Base-by-base conservation (phyloP, 2,888 invertebrate species). In the Phasia obesa region DNA sequence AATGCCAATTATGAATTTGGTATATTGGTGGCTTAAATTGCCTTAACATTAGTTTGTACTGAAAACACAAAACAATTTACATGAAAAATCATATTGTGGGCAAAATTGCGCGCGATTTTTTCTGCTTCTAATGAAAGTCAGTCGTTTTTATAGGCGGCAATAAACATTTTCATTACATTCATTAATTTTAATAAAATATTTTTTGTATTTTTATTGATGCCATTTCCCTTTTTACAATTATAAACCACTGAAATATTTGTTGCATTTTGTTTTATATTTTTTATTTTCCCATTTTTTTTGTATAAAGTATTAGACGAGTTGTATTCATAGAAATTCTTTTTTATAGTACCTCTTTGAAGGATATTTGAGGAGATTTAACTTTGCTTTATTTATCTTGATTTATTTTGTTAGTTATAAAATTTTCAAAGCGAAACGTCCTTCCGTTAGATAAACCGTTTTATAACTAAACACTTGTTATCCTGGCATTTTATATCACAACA, bases 381-480 rank as follows among this genome's bases (percentile, higher is more conserved):
- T 51, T n/a, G 35, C 1, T 17, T 59, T 55, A 42, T 44, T 31
- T 49, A 25, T 42, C 7, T 27, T 42, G 4, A 44, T n/a, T 51
- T 31, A 1, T n/a, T 47, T 27, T 21, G 47, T 15, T 57, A 17
- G 13, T 38, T 44, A 27, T 49, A 19, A 25, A 51, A 44, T 25
- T 49, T 42, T n/a, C 15, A 9, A n/a, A 81, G 27, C 60, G n/a
- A 47, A 71, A 79, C 79, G 83, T 83, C 83, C 75, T 79, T 53
- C 21, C 70, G 53, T 79, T 71, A 60, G 59, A 79, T 51, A 71
- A 55, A 75, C 83, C 79, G 83, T 75, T 75, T 79, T 44, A 65
- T 47, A 83, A 83, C 83, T 83, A 83, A 83, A 83, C 79, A 83
- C 70, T 83, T 79, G 75, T 75, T 83, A 79, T 83, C 83, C 83